Evolutionary conservation across 2,888 invertebrate species (phyloP).

Genomic region (Noctua pronuba): DNA sequence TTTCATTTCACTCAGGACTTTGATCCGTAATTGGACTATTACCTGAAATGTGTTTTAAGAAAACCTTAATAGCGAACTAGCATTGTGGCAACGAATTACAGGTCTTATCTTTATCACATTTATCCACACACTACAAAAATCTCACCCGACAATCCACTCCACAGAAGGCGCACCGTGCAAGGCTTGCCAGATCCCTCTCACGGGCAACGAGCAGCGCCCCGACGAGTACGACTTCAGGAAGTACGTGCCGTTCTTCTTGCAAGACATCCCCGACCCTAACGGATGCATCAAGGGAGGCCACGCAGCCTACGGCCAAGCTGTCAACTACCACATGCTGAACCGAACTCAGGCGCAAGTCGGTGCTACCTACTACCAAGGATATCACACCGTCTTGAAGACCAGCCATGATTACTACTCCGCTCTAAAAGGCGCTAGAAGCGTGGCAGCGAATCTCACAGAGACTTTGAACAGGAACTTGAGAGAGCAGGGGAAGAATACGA

Average conservation of each 20-base stretch:
- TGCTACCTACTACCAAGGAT: constrained; percentile 95
- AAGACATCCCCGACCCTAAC: constrained; percentile 93
- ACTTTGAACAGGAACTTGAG: constrained; percentile 89
- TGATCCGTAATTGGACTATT: not conserved
- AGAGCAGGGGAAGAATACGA: constrained; percentile 80
- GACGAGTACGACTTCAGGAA: constrained; percentile 91
- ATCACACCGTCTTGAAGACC: constrained; percentile 97
- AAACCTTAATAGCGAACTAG: not conserved
- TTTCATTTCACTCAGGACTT: not conserved
- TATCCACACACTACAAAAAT: not conserved
- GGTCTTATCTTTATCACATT: not conserved
- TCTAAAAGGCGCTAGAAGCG: constrained; percentile 94
- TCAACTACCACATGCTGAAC: constrained; percentile 89
- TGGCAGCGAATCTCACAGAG: constrained; percentile 95
- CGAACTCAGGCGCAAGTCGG: constrained; percentile 84
- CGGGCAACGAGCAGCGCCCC: constrained; percentile 91
- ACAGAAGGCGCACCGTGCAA: constrained; percentile 76
- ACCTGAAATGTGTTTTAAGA: not conserved
- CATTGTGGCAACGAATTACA: not conserved
- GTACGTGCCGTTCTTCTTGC: constrained; percentile 95
- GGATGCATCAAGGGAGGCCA: constrained; percentile 96
- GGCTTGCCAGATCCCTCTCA: constrained; percentile 88
- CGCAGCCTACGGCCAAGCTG: constrained; percentile 94
- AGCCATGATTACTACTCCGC: constrained; percentile 97
- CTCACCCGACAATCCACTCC: not conserved